Percentiles rank a stretch among this genome's conserved stretches.
phyloP scores from a whole-genome alignment of 2,113 vertebrate species.

The Falco punctatus region DNA sequence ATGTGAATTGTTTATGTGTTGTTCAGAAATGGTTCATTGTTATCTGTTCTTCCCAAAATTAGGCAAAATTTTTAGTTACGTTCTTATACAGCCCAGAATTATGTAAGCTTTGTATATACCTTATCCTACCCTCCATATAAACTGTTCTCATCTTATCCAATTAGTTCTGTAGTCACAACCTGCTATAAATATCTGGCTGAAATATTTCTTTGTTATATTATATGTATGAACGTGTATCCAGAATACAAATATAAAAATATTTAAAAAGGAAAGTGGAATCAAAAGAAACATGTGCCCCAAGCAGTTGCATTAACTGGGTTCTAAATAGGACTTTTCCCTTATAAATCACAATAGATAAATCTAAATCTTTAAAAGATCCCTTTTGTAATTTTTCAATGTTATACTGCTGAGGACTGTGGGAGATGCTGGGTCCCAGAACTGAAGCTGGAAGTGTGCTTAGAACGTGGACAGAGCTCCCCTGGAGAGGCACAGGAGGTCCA shows the following conservation, averaged over 20 bases:
- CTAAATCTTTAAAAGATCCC: neutral
- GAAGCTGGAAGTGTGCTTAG: neutral
- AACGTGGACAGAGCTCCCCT: neutral
- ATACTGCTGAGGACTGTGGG: neutral
- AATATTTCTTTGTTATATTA: neutral
- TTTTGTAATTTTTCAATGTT: neutral
- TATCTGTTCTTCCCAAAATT: neutral
- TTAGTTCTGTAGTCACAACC: neutral
- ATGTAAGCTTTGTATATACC: neutral
- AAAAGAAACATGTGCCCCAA: neutral
- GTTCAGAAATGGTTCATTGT: neutral
- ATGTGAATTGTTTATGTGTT: fast-evolving
- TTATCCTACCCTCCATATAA: neutral
- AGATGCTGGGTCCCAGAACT: neutral
- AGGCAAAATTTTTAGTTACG: neutral
- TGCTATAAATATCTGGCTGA: neutral
- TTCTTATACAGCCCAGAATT: neutral
- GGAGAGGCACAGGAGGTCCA: neutral
- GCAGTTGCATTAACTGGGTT: neutral
- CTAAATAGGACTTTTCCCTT: neutral
- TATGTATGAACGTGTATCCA: neutral
- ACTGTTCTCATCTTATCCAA: neutral
- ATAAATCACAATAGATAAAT: neutral
- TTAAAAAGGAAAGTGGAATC: neutral
- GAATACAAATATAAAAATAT: neutral